Conservation (phyloP, 23 tunicate genomes). For the Oikopleura vanhoeffeni region DNA sequence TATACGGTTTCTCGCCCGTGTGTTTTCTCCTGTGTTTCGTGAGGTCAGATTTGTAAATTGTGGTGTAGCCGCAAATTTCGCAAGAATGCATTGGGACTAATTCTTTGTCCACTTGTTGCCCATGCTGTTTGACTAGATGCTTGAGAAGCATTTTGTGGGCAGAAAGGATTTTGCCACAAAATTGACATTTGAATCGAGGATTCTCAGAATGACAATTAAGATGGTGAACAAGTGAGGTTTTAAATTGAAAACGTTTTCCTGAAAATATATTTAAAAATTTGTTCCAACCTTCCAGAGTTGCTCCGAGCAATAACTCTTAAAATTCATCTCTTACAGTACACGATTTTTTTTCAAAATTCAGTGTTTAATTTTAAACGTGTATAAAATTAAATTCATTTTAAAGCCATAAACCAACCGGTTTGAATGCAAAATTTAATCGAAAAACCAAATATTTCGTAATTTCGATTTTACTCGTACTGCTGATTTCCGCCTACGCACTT, state of each 20-base stretch:
- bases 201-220: slow-evolving; percentile 7
- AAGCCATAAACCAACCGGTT: too few species aligned
- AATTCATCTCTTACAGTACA: too few species aligned
- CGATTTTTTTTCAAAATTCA: too few species aligned
- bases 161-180: slow-evolving; percentile 10
- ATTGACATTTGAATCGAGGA: slow-evolving; percentile 12
- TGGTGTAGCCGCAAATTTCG: neutral
- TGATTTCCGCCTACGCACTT: too few species aligned
- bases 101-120: neutral
- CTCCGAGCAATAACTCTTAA: too few species aligned
- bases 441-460: too few species aligned
- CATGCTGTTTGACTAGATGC: slow-evolving; percentile 8
- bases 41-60: slow-evolving; percentile 1
- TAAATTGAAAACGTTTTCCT: slow-evolving; percentile 12
- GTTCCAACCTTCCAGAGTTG: too few species aligned
- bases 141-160: slow-evolving; percentile 14
- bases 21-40: slow-evolving; percentile 8
- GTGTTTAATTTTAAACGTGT: too few species aligned
- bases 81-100: neutral
- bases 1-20: neutral
- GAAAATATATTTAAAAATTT: too few species aligned
- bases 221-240: slow-evolving; percentile 9
- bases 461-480: too few species aligned
- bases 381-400: too few species aligned
- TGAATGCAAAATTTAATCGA: too few species aligned